Base-by-base conservation (phyloP, 2,888 invertebrate genomes). In the Himalopsyche anomala region DNA sequence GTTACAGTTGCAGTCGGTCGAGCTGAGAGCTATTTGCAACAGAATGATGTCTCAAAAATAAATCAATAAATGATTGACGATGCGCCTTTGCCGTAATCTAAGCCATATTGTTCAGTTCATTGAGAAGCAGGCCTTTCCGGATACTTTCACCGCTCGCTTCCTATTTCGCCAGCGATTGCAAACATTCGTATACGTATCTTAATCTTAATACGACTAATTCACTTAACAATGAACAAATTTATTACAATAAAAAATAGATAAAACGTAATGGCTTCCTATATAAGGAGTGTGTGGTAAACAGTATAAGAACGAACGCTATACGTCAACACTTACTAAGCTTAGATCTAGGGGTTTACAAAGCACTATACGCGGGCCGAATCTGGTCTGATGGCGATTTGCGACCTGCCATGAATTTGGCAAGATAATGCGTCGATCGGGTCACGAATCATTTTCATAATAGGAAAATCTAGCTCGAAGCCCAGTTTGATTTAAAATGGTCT, bases 41-140 rank as follows among this genome's bases (percentile, higher is more conserved):
- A n/a, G 62, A 62, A 62, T 19, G 62, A 62, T 62, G 62, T 62
- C 62, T 62, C 62, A 62, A n/a, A 62, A 62, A 62, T 62, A 62
- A 62, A 62, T 62, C 62, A 62, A 62, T 62, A 62, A 62, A 62
- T 62, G 62, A 62, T 62, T 62, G 62, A 62, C 62, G 62, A 62
- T 62, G n/a, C 62, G n/a, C 62, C 62, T 62, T 11, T 28, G 8
- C 62, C 62, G 5, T 62, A 28, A 62, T 62, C 62, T 19, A 62
- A 62, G 62, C 12, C 62, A 62, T 62, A 62, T 62, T 62, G 62
- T 62, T 62, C 62, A 19, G 28, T 28, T 6, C n/a, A 62, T 62
- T 62, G 62, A 62, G 62, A 62, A 62, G 62, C 19, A 62, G 8
- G 62, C 62, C 62, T 62, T 28, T 62, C 62, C 62, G 19, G 11